Conservation (phyloP, 1,140 invertebrate species). For the Lasioglossum baleicum region DNA sequence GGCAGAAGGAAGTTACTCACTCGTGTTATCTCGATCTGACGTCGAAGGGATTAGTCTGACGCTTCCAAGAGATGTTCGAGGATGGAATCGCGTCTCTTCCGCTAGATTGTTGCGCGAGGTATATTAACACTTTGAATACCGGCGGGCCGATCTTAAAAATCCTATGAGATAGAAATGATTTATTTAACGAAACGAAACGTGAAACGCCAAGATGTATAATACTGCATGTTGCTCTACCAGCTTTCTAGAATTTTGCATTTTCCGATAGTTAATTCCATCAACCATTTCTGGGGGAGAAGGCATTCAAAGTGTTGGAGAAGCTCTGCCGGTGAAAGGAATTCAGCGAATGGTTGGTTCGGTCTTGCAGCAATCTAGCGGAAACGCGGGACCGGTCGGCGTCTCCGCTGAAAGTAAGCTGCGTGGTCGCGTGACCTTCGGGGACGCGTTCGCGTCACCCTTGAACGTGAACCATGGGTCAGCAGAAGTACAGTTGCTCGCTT, state of each 20-base stretch:
- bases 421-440: conserved; percentile 21
- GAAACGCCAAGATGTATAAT: too few relatives aligned
- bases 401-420: background rate
- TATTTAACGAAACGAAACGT: too few relatives aligned
- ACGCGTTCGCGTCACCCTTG: conserved; percentile 32
- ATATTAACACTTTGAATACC: too few relatives aligned
- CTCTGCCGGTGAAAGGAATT: too few relatives aligned
- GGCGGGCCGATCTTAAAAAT: too few relatives aligned
- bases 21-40: conserved; percentile 3
- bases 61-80: background rate
- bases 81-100: background rate
- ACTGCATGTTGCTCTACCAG: too few relatives aligned
- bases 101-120: background rate
- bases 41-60: background rate
- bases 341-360: background rate
- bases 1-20: background rate
- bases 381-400: background rate
- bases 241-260: too few relatives aligned
- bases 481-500: conserved; percentile 22
- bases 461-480: conserved; percentile 43
- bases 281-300: too few relatives aligned
- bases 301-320: too few relatives aligned
- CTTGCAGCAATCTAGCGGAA: background rate
- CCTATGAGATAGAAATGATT: too few relatives aligned
- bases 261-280: too few relatives aligned